A percentile compares a stretch with the other conserved stretches of the same genome.
Evolutionary conservation across 2,888 invertebrate species (phyloP).

Genomic region (Amorpha juglandis): DNA sequence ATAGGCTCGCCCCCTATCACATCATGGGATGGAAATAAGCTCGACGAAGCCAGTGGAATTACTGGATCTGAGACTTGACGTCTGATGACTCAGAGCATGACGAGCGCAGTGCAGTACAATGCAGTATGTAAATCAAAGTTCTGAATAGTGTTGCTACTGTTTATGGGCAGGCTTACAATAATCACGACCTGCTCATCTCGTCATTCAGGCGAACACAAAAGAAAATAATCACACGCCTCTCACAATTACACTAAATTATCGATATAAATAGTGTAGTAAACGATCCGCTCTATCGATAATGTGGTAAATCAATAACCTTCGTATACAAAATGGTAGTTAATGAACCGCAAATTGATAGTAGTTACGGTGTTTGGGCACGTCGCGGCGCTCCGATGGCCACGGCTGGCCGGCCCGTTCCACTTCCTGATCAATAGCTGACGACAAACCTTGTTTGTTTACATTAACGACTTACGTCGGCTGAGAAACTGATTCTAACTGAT

Average conservation of each 20-base stretch:
- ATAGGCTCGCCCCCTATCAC: too few species aligned
- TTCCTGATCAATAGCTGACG: constrained; percentile 31
- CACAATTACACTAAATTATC: not conserved
- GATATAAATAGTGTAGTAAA: not conserved
- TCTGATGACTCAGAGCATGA: too few species aligned
- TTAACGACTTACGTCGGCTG: not conserved
- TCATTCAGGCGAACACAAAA: too few species aligned
- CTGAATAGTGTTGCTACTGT: too few species aligned
- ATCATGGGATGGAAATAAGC: too few species aligned
- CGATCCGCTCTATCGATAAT: constrained; percentile 1
- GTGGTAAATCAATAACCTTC: constrained; percentile 33
- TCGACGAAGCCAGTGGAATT: too few species aligned
- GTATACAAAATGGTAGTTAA: constrained; percentile 42
- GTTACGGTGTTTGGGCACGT: constrained; percentile 33
- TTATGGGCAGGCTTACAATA: too few species aligned
- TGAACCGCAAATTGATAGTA: constrained; percentile 42
- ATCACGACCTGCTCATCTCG: too few species aligned
- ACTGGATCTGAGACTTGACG: too few species aligned
- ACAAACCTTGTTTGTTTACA: constrained; percentile 25
- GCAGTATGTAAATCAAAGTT: too few species aligned
- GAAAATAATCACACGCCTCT: not conserved
- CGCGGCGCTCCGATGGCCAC: constrained; percentile 43
- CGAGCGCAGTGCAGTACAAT: too few species aligned
- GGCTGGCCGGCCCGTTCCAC: constrained; percentile 54
- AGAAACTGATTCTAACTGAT: not conserved